Evolutionary conservation across 2,888 invertebrate species (phyloP).

Genomic region (Subacronicta megacephala): DNA sequence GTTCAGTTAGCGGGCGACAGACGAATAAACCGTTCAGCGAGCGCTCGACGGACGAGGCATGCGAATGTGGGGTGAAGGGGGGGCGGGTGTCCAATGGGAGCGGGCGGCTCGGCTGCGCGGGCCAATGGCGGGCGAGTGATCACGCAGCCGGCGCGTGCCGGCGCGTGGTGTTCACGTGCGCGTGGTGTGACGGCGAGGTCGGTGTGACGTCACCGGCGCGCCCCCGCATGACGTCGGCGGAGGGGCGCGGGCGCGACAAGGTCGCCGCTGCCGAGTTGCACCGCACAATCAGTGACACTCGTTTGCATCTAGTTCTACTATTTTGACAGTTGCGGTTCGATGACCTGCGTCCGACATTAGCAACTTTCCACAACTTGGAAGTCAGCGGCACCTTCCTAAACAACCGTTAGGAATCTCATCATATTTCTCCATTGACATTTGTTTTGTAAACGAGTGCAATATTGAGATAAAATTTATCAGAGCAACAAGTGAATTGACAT

Average conservation of each 20-base stretch:
- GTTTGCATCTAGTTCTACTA: slow-evolving; percentile 68
- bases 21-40: slow-evolving; percentile 87
- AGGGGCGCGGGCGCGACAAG: slow-evolving; percentile 79
- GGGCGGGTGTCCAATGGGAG: slow-evolving; percentile 90
- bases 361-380: slow-evolving; percentile 40
- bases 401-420: slow-evolving; percentile 8
- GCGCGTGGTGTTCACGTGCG: slow-evolving; percentile 96
- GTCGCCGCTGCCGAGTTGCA: slow-evolving; percentile 67
- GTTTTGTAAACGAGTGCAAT: slow-evolving; percentile 6
- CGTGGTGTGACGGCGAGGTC: slow-evolving; percentile 92
- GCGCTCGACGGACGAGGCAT: slow-evolving; percentile 85
- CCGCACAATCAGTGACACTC: slow-evolving; percentile 61
- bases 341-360: slow-evolving; percentile 60
- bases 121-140: slow-evolving; percentile 90
- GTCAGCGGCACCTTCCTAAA: not conserved
- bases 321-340: slow-evolving; percentile 74
- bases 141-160: slow-evolving; percentile 94
- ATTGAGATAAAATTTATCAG: slow-evolving; percentile 31
- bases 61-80: slow-evolving; percentile 91
- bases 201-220: slow-evolving; percentile 90
- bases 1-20: slow-evolving; percentile 79
- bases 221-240: slow-evolving; percentile 86
- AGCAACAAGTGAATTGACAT: slow-evolving; percentile 19
- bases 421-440: slow-evolving; percentile 5
- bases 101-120: slow-evolving; percentile 92